Conservation (phyloP, 2,888 invertebrate genomes). For the Proisotoma minuta region DNA sequence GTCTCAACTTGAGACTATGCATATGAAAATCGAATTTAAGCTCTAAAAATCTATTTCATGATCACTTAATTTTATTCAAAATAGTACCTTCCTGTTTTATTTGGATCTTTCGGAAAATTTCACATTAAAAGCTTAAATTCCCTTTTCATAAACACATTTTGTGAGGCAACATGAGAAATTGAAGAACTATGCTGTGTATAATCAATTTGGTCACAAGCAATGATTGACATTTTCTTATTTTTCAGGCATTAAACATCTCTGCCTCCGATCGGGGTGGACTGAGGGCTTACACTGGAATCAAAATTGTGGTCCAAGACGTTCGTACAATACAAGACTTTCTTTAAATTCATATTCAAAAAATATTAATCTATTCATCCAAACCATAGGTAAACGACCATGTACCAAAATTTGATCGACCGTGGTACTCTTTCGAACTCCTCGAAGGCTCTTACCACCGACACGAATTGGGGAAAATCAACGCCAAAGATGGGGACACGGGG, state of each 20-base stretch:
- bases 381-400: conserved; percentile 69
- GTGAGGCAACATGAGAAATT: too few species aligned
- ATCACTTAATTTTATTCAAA: too few species aligned
- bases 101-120: too few species aligned
- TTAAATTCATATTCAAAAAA: not conserved
- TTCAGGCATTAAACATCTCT: conserved; percentile 69
- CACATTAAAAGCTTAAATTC: too few species aligned
- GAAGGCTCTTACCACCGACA: conserved; percentile 71
- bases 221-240: too few species aligned
- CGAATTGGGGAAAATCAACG: conserved; percentile 70
- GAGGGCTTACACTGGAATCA: conserved; percentile 64
- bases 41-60: too few species aligned
- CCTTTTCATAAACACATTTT: too few species aligned
- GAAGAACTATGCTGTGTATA: too few species aligned
- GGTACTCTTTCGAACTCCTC: conserved; percentile 75
- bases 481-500: conserved; percentile 74
- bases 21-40: too few species aligned
- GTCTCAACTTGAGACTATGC: too few species aligned
- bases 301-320: conserved; percentile 66
- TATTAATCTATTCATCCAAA: not conserved
- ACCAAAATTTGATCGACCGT: conserved; percentile 74
- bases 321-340: not conserved
- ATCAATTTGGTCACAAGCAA: too few species aligned
- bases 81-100: too few species aligned
- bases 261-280: conserved; percentile 72